These are phyloP conservation scores for Hirtodrosophila cameraria DNA, from an alignment of 2,888 invertebrate genomes.

Conservation along the genomic window DNA sequence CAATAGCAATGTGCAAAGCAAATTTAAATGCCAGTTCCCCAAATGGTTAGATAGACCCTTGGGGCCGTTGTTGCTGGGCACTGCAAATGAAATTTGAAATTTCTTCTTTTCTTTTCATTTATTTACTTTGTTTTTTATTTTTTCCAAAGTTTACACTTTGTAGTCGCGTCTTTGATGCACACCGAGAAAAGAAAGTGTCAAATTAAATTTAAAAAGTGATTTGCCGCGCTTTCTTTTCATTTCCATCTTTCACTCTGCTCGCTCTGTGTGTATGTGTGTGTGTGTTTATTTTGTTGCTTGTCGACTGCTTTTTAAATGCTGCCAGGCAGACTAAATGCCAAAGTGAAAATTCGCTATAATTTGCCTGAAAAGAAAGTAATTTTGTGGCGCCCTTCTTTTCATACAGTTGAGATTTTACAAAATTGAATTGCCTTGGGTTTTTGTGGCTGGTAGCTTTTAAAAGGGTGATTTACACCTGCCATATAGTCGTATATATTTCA, in stretches of 20 bases:
- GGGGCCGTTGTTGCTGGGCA: conserved; percentile 42
- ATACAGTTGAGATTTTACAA: conserved; percentile 6
- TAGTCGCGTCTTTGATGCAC: conserved; percentile 69
- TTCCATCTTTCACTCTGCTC: conserved; percentile 3
- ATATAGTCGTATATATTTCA: too few relatives aligned
- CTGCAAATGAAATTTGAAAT: conserved; percentile 66
- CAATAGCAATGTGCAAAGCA: conserved; percentile 36
- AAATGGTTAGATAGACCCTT: conserved; percentile 22
- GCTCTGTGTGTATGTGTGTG: conserved; percentile 5
- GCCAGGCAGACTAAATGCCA: conserved; percentile 58
- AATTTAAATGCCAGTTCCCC: conserved; percentile 66
- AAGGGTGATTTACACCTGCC: conserved; percentile 8
- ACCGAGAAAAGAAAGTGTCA: conserved; percentile 69
- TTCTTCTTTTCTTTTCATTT: conserved; percentile 21
- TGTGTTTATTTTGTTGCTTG: conserved; percentile 38
- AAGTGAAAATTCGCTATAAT: conserved; percentile 56
- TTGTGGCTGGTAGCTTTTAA: conserved; percentile 4
- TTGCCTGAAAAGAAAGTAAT: conserved; percentile 21
- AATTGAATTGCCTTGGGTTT: conserved; percentile 39
- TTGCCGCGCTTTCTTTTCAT: conserved; percentile 57
- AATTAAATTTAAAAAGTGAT: conserved; percentile 79
- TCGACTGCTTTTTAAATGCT: conserved; percentile 55
- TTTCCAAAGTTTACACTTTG: conserved; percentile 68
- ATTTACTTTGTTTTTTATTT: conserved; percentile 23
- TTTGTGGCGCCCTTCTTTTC: conserved; percentile 11